Evolutionary conservation across 2,113 vertebrate genomes (phyloP).

Genomic region (Argyrosomus japonicus): DNA sequence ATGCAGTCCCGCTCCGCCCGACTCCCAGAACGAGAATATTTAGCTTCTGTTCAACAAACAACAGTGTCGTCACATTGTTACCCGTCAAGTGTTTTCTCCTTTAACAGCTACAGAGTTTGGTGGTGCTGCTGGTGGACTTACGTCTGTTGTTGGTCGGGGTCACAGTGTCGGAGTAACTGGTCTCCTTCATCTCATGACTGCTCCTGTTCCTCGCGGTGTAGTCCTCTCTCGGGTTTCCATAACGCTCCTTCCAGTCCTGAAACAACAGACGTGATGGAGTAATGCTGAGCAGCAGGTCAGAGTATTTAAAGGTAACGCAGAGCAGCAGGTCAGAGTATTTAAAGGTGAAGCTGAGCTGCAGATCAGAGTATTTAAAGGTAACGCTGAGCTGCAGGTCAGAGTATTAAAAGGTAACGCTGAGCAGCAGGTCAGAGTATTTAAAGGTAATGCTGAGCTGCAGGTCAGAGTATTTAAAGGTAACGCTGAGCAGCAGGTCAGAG

Average conservation of each 20-base stretch:
- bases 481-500: no score
- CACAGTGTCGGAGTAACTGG: constrained; percentile 87
- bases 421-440: no score
- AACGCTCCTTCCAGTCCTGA: constrained; percentile 96
- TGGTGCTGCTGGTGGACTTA: constrained; percentile 72
- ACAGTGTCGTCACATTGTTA: not conserved
- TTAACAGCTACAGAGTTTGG: no score
- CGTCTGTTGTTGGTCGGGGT: constrained; percentile 77
- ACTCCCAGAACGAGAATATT: constrained; percentile 88
- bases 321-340: no score
- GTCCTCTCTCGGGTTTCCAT: constrained; percentile 90
- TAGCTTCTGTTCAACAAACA: constrained; percentile 78
- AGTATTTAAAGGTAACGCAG: no score
- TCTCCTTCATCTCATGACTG: constrained; percentile 92
- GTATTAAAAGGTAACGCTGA: no score
- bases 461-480: no score
- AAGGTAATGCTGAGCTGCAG: no score
- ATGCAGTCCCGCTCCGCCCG: constrained; percentile 90
- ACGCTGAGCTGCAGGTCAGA: no score
- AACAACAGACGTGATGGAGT: not conserved
- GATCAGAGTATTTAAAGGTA: no score
- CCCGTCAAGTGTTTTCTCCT: not conserved
- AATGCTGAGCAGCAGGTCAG: no score
- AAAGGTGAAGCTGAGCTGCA: no score
- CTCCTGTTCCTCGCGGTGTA: constrained; percentile 87